A percentile compares a stretch with the other conserved stretches of the same genome.
Evolutionary conservation across 2,113 vertebrate genomes (phyloP).

Genomic region (Microcebus tavaratra): DNA sequence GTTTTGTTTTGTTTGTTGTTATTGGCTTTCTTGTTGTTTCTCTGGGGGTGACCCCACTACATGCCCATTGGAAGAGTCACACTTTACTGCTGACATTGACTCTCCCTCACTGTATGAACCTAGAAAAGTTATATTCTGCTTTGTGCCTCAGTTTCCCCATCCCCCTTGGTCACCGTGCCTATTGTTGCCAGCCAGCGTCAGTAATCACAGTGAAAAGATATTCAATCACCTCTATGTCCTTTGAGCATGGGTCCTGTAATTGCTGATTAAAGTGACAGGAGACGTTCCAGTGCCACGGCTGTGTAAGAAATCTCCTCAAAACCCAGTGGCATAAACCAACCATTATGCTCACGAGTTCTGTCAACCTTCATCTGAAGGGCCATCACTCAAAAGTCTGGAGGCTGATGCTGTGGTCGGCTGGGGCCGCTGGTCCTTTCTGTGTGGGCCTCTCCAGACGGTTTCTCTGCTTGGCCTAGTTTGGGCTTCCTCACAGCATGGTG

Average conservation of each 20-base stretch:
- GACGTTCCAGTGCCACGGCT: background rate
- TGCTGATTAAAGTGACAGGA: background rate
- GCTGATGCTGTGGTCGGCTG: background rate
- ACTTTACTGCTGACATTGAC: background rate
- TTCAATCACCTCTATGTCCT: background rate
- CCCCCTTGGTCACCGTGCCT: background rate
- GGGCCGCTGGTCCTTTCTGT: background rate
- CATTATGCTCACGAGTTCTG: background rate
- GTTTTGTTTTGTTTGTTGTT: background rate
- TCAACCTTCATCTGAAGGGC: background rate
- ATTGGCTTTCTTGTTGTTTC: background rate
- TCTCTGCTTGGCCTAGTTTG: background rate
- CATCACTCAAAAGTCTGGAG: background rate
- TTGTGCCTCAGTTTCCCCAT: background rate
- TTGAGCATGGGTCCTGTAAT: background rate
- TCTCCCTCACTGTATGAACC: background rate
- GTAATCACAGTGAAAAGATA: background rate
- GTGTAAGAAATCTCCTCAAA: background rate
- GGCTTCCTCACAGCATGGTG: background rate
- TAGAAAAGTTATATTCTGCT: background rate
- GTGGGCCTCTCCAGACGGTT: fast-evolving
- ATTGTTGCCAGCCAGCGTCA: background rate
- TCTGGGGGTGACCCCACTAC: background rate
- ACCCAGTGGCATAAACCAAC: background rate
- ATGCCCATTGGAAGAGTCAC: background rate